A percentile compares a stretch with the other conserved stretches of the same genome.
phyloP scores from a whole-genome alignment of 2,113 vertebrate genomes.

The Numenius arquata region DNA sequence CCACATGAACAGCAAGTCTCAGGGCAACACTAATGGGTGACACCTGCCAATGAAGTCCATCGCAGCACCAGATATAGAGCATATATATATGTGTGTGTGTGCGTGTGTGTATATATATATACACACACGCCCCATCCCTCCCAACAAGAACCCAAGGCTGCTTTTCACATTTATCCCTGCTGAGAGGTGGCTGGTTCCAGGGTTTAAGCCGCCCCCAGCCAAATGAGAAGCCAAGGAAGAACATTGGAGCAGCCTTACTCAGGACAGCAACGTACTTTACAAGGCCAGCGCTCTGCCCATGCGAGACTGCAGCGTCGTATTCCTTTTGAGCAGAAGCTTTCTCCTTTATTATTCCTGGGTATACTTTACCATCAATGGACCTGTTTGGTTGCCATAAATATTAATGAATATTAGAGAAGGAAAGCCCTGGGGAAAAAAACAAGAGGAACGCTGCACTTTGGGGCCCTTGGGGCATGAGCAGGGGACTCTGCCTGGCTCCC shows the following conservation, averaged over 20 bases:
- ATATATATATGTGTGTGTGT: background rate
- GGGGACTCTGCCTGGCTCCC: background rate
- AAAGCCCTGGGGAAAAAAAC: background rate
- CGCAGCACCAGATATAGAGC: background rate
- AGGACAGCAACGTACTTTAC: constrained; percentile 72
- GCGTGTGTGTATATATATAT: background rate
- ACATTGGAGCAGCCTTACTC: background rate
- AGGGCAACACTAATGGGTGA: background rate
- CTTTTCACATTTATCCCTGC: background rate
- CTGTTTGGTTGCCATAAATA: constrained; percentile 63
- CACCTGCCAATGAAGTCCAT: background rate
- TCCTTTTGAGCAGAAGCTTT: constrained; percentile 82
- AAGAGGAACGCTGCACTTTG: background rate
- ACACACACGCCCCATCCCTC: accelerated
- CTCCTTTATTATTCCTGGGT: constrained; percentile 85
- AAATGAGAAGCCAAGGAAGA: background rate
- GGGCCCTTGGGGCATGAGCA: background rate
- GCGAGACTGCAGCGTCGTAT: constrained; percentile 76
- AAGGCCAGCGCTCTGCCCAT: constrained; percentile 83
- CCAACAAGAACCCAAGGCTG: background rate
- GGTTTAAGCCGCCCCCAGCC: background rate
- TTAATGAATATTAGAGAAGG: background rate
- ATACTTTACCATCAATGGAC: constrained; percentile 81
- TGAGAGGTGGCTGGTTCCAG: background rate
- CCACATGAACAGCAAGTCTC: accelerated